These are phyloP conservation scores for Dusona sp. DNA, from an alignment of 2,888 invertebrate species.

Conservation along the genomic window DNA sequence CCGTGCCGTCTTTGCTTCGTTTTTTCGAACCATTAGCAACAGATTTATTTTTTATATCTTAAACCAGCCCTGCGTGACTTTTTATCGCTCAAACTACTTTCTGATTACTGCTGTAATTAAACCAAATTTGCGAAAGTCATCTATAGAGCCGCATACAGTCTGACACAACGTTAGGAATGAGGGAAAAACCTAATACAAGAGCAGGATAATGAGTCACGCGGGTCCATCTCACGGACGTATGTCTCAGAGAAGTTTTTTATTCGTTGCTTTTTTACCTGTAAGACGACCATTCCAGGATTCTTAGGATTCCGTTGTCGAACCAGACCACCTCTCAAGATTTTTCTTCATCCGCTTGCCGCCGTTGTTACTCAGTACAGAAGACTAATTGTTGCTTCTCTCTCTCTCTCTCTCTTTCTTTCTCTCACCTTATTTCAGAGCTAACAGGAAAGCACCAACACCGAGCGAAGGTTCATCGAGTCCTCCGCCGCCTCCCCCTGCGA, in stretches of 20 bases:
- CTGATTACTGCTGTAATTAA: slow-evolving; percentile 17
- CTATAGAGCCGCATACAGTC: background rate
- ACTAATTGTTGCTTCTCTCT: slow-evolving; percentile 26
- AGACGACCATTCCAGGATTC: slow-evolving; percentile 21
- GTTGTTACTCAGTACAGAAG: slow-evolving; percentile 9
- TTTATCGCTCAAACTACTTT: slow-evolving; percentile 9
- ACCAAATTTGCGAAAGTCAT: slow-evolving; percentile 43
- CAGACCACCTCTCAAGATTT: slow-evolving; percentile 34
- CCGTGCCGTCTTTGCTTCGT: background rate
- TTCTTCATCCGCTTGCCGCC: slow-evolving; percentile 5
- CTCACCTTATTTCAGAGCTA: slow-evolving; percentile 59
- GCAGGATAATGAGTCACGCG: slow-evolving; percentile 40
- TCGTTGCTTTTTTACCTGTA: slow-evolving; percentile 20
- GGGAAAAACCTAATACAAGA: slow-evolving; percentile 40
- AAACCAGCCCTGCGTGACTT: background rate
- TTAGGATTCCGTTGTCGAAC: slow-evolving; percentile 30
- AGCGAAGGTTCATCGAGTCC: slow-evolving; percentile 86
- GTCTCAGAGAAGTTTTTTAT: slow-evolving; percentile 13
- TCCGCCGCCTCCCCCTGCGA: slow-evolving; percentile 86
- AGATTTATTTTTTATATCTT: background rate
- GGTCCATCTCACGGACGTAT: slow-evolving; percentile 18
- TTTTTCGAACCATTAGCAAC: background rate
- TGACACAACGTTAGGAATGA: slow-evolving; percentile 28
- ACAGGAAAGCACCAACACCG: slow-evolving; percentile 84
- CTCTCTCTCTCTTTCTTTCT: background rate